Conservation (phyloP, 1,140 invertebrate genomes). For the Procambarus clarkii region DNA sequence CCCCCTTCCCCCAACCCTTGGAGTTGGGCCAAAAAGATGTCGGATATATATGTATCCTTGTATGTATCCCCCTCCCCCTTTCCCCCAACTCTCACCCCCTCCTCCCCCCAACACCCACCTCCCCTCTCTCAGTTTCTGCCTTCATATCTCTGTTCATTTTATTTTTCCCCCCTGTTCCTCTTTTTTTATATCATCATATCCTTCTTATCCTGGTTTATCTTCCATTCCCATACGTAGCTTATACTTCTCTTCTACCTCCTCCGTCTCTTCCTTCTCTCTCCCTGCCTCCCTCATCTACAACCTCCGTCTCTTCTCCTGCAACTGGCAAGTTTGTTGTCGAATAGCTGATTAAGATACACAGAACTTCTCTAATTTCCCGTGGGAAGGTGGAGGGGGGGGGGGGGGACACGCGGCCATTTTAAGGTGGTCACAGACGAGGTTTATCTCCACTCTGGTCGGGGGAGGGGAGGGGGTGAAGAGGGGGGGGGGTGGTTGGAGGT, state of each 20-base stretch:
- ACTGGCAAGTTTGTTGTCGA: conserved; percentile 21
- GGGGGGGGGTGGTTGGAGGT: too few species aligned
- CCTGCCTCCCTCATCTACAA: neutral
- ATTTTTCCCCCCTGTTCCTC: neutral
- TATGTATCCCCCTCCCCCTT: neutral
- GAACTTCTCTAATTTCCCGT: conserved; percentile 33
- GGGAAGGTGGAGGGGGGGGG: neutral
- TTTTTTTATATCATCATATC: neutral
- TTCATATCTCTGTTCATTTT: neutral
- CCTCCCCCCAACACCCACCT: neutral
- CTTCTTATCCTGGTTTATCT: neutral
- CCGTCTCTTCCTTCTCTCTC: neutral
- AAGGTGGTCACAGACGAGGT: conserved; percentile 10
- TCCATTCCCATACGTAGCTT: neutral
- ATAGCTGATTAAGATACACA: conserved; percentile 39
- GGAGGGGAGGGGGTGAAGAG: too few species aligned
- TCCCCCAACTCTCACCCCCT: neutral
- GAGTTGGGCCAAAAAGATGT: conserved; percentile 17
- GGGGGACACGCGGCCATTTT: neutral
- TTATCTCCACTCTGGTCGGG: neutral
- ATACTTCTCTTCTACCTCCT: neutral
- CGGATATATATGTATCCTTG: neutral
- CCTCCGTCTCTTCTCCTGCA: neutral
- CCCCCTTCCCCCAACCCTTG: neutral
- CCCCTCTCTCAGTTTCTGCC: neutral